Evolutionary conservation across 1,140 invertebrate species (phyloP), one percentile per base, ranked within the genome.

Genomic region (Asbolus verrucosus): DNA sequence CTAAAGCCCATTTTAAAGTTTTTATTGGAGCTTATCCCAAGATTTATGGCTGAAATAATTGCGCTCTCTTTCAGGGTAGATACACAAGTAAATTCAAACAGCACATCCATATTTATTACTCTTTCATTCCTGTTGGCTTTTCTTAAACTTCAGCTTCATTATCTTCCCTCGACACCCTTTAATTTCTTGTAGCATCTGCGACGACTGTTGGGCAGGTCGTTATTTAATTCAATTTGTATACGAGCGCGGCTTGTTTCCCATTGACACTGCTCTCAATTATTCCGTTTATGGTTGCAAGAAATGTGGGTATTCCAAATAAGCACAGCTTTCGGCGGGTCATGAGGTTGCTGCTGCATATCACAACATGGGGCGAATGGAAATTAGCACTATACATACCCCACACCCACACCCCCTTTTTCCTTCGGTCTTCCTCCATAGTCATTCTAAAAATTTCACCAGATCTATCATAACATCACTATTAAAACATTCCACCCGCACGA

Each of bases 221-320:
- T 43, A 62, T 54, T 63, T 69, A 65, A 69, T 69, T 69, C 67
- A 69, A 69, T 69, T 69, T 65, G 33, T 50, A 54, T 41, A 46
- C 41, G 24, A 24, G 18, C 38, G 66, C 41, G 27, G 36, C 43
- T 41, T 38, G 60, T 69, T 63, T 39, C 67, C 59, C 38, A 62
- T 50, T 33, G 59, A 63, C 54, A 61, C 39, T 63, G 59, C 39
- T 60, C 33, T 43, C 60, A 69, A 67, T 67, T 67, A 67, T 67
- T 67, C 46, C 46, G 65, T 38, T 60, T 36, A 67, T 67, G 30
- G 46, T 67, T 54, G 43, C 65, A 63, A 63, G 33, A 63, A 63
- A 15, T 63, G 61, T 41, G 19, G 61, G 19, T 54, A 54, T 24
- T 54, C 46, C 46, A 54, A 54, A 54, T 16, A 54, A 54, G 46